Evolutionary conservation across 2,113 vertebrate species (phyloP), one percentile per base, ranked within the genome.

Genomic region (Hyaena hyaena): DNA sequence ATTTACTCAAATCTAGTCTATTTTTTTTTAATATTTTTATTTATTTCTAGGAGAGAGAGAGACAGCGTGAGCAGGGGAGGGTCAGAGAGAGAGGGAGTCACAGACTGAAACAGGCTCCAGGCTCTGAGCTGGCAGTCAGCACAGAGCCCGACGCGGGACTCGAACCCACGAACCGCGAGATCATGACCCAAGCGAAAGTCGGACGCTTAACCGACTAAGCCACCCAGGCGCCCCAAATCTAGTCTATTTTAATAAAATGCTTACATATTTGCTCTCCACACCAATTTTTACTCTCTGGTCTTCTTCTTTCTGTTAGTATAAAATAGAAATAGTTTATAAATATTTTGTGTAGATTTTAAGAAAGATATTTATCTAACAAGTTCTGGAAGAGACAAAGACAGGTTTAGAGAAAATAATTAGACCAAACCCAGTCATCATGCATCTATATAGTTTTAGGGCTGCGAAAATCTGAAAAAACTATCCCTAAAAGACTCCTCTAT

Each of bases 381-480:
- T 82, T 85, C 17, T 82, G 53, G 45, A 76, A 31, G 39, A 95
- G 35, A 73, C 4, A 68, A 77, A 90, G 50, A 58, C 26, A 87
- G 35, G 17, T 88, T 77, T 95, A 81, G 66, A 95, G 69, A 95
- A 95, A 82, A 66, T 50, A 81, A n/a, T 96, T 71, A 76, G 2
- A 48, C 10, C n/a, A 86, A 53, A 39, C 7, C 12, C 23, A 11
- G 8, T 71, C 31, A 35, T 90, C 10, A 8, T 2, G 8, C 16
- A 10, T 55, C 7, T 66, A 10, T 33, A 12, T 76, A 69, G 15
- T 43, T 45, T 39, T 83, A n/a, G 50, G 43, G 11, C 16, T 31
- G 3, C 69, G 26, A 24, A 86, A 68, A 69, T 81, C 28, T 53
- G 26, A 84, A 88, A 79, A 86, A 39, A 35, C 50, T 33, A 61